Evolutionary conservation across 2,888 invertebrate species (phyloP), one percentile per base, ranked within the genome.

Genomic region (Cryptocheilus praepositus): DNA sequence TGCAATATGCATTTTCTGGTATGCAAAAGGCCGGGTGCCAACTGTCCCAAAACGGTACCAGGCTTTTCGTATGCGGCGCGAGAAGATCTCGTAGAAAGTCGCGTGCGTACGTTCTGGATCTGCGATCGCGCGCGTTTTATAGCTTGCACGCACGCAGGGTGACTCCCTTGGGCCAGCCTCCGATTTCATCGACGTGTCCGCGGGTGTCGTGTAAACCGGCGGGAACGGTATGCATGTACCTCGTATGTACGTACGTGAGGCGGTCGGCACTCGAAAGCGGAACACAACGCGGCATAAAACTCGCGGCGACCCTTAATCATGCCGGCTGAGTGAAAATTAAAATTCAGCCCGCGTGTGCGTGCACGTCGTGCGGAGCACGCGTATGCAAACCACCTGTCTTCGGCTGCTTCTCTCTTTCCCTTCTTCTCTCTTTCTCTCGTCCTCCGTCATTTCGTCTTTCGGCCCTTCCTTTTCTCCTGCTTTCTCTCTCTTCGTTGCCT

Each of bases 301-400:
- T 22, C 70, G 61, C 52, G 54, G 64, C 63, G 67, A 51, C 73
- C 72, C 70, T 79, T 79, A 78, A 81, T 81, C 81, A 77, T 71
- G 73, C 46, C 60, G 61, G 58, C 68, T 70, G 78, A 84, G 81
- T 77, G 78, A 81, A 84, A 84, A 83, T 85, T 85, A 81, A 84
- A 81, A 85, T 85, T 84, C 85, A 83, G 74, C 65, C 67, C 66
- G 81, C 85, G 82, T 81, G 74, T 54, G 61, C 80, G 75, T 56
- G 69, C 73, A 74, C 77, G 76, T 71, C 76, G 76, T 74, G 73
- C 71, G 57, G 70, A 77, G 70, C 77, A 77, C 77, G 79, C 74
- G 74, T 78, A 81, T 85, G 84, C 84, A 85, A 77, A 85, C 82
- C 83, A 84, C 84, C 81, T 82, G 82, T 83, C 81, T 72, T 70